Evolutionary conservation across 1,140 invertebrate species (phyloP).

Genomic region (Apis florea): DNA sequence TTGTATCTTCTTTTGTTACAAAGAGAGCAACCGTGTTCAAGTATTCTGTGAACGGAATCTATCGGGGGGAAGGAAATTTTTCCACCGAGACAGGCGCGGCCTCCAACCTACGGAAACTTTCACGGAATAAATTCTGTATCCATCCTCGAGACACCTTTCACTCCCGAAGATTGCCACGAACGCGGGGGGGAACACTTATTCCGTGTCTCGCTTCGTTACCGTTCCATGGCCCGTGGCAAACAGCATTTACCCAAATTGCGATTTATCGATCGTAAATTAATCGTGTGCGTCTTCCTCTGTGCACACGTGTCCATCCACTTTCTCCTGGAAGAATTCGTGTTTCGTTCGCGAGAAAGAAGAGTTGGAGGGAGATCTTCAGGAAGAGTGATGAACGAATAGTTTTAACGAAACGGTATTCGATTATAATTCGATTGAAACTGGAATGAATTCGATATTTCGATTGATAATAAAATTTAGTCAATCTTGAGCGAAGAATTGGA

Average conservation of each 20-base stretch:
- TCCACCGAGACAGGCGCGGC: constrained; percentile 2
- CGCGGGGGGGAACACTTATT: constrained; percentile 8
- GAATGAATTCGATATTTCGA: too few species aligned
- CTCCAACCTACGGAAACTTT: neutral
- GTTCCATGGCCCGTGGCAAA: too few species aligned
- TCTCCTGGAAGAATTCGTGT: neutral
- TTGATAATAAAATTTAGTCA: too few species aligned
- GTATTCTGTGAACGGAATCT: constrained; percentile 27
- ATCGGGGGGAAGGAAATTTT: constrained; percentile 28
- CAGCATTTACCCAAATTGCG: neutral
- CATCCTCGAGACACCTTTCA: constrained; percentile 27
- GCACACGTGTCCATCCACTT: neutral
- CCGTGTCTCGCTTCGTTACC: constrained; percentile 8
- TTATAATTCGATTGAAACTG: too few species aligned
- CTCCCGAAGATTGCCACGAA: neutral
- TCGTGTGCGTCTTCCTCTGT: neutral
- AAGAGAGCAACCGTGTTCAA: constrained; percentile 33
- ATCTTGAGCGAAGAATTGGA: too few species aligned
- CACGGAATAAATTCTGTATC: constrained; percentile 25
- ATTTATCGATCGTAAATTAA: constrained; percentile 30
- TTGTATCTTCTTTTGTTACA: constrained; percentile 37
- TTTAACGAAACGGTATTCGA: too few species aligned
- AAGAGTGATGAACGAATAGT: too few species aligned
- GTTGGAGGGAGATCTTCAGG: too few species aligned
- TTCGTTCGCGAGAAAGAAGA: neutral